These are phyloP conservation scores for Alsophila aescularia DNA, from an alignment of 2,888 invertebrate species.

Conservation along the genomic window DNA sequence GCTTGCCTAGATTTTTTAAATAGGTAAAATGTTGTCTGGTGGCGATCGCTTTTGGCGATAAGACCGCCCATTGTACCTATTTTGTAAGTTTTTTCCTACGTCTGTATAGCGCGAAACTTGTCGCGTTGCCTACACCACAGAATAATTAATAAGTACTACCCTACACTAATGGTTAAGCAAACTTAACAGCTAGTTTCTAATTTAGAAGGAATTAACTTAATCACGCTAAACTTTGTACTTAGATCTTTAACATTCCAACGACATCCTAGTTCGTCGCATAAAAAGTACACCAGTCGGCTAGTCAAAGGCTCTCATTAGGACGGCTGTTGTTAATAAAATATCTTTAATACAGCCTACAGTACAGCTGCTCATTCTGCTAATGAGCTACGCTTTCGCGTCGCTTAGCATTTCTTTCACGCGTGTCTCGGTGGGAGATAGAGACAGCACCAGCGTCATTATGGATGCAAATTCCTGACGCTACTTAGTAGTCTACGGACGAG, in stretches of 20 bases:
- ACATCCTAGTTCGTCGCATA: background rate
- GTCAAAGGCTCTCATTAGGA: slow-evolving; percentile 20
- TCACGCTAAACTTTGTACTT: too few relatives aligned
- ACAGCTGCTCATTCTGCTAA: slow-evolving; percentile 21
- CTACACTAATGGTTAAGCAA: too few relatives aligned
- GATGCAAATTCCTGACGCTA: slow-evolving; percentile 70
- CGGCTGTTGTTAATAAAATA: slow-evolving; percentile 20
- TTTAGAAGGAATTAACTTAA: too few relatives aligned
- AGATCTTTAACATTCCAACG: background rate
- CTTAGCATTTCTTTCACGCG: slow-evolving; percentile 45
- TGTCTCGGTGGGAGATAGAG: slow-evolving; percentile 45
- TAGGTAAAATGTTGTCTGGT: too few relatives aligned
- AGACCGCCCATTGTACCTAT: too few relatives aligned
- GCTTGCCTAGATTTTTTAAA: too few relatives aligned
- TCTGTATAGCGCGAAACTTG: too few relatives aligned
- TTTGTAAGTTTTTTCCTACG: too few relatives aligned
- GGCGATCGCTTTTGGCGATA: too few relatives aligned
- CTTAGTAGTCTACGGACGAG: slow-evolving; percentile 64
- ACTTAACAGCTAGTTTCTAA: too few relatives aligned
- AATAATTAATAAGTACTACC: too few relatives aligned
- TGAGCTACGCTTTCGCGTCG: slow-evolving; percentile 55
- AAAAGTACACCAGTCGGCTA: background rate
- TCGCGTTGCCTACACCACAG: too few relatives aligned
- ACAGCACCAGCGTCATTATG: slow-evolving; percentile 49
- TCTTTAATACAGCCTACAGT: slow-evolving; percentile 10